Evolutionary conservation across 30 jellyfish, hydroid and myxozoan genomes (phyloP).

Genomic region (Hydra vulgaris): DNA sequence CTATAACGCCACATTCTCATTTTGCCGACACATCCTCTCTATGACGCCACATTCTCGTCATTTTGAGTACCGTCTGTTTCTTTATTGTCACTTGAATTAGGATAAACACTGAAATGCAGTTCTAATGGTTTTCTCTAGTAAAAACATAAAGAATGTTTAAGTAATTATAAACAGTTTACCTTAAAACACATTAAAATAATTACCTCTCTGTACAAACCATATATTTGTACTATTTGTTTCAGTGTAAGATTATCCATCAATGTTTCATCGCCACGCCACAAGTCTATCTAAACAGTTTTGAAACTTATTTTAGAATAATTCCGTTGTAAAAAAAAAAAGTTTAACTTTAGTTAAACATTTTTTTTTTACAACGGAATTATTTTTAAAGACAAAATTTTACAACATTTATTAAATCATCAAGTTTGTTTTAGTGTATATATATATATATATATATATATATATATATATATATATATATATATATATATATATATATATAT

Average conservation of each 20-base stretch:
- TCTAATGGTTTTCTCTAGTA: conserved; percentile 73
- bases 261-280: conserved; percentile 91
- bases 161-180: background rate
- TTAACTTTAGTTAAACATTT: too few relatives aligned
- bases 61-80: background rate
- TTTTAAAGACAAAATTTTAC: too few relatives aligned
- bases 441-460: too few relatives aligned
- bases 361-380: too few relatives aligned
- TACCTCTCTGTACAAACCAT: conserved; percentile 92
- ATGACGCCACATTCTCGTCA: background rate
- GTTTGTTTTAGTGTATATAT: too few relatives aligned
- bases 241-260: conserved; percentile 64
- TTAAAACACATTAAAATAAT: background rate
- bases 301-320: background rate
- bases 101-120: conserved; percentile 60
- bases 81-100: conserved; percentile 31
- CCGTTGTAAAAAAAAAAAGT: too few relatives aligned
- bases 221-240: conserved; percentile 52
- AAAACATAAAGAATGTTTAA: background rate
- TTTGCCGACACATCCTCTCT: too few relatives aligned
- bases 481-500: too few relatives aligned
- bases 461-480: too few relatives aligned
- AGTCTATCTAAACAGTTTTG: conserved; percentile 50
- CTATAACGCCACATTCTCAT: too few relatives aligned
- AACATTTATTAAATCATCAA: too few relatives aligned